Percentiles rank a stretch among this genome's conserved stretches.
These are phyloP conservation scores for Wiebesia pumilae DNA, from an alignment of 1,140 invertebrate species.

Conservation along the genomic window DNA sequence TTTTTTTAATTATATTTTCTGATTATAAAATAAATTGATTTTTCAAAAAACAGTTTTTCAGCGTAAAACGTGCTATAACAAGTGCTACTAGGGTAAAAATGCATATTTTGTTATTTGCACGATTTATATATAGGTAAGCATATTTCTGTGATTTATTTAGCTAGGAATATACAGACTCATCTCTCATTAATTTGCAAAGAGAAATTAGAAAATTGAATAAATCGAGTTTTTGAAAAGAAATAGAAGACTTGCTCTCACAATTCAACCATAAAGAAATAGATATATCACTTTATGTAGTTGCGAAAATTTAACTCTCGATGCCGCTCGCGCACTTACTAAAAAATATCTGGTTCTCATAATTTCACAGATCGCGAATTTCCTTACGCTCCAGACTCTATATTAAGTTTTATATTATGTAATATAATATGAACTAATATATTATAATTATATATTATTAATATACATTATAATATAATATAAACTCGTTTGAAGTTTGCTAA, in stretches of 20 bases:
- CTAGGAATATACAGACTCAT: constrained; percentile 24
- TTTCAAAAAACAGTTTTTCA: too few species aligned
- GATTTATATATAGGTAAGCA: not conserved
- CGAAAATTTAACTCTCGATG: constrained; percentile 32
- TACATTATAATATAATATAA: too few species aligned
- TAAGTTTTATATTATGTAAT: constrained; percentile 12
- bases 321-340: not conserved
- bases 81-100: too few species aligned
- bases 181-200: constrained; percentile 16
- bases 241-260: not conserved
- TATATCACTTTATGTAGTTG: not conserved
- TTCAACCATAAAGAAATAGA: not conserved
- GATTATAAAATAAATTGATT: too few species aligned
- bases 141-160: not conserved
- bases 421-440: too few species aligned
- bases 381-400: not conserved
- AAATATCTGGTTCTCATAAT: not conserved
- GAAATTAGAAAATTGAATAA: not conserved
- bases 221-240: not conserved
- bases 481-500: not conserved
- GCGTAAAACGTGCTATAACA: too few species aligned
- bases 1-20: too few species aligned
- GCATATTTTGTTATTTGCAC: too few species aligned
- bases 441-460: too few species aligned
- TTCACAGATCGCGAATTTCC: constrained; percentile 24